phyloP scores from a whole-genome alignment of 2,888 invertebrate genomes.

The Dolichopus griseipennis region DNA sequence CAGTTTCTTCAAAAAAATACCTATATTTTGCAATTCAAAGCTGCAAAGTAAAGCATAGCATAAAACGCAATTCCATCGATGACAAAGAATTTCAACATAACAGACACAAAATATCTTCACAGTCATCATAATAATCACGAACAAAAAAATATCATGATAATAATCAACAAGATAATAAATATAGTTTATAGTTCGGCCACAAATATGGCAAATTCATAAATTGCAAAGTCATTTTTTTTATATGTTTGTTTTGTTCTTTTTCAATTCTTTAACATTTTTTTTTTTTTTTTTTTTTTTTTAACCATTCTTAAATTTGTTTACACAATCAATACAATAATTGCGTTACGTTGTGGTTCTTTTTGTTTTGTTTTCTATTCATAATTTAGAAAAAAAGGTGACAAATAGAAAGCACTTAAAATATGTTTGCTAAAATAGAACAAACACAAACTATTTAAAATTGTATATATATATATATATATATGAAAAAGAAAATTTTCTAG shows the following conservation, averaged over 20 bases:
- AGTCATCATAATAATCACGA: too few relatives aligned
- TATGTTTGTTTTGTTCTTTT: neutral
- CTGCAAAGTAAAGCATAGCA: too few relatives aligned
- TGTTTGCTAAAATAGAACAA: neutral
- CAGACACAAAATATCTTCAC: too few relatives aligned
- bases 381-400: neutral
- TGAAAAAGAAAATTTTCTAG: neutral
- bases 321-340: neutral
- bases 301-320: neutral
- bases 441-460: too few relatives aligned
- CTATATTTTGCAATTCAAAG: too few relatives aligned
- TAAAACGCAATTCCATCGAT: too few relatives aligned
- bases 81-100: too few relatives aligned
- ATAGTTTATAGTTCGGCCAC: neutral
- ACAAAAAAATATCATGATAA: too few relatives aligned
- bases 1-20: too few relatives aligned
- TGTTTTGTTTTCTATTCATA: neutral
- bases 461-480: too few relatives aligned
- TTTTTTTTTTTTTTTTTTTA: too few relatives aligned
- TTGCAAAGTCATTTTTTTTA: neutral
- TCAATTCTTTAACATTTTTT: neutral
- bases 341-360: neutral
- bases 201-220: neutral
- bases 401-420: conserved; percentile 1
- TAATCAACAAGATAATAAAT: too few relatives aligned